Base-by-base conservation (phyloP, 1,140 invertebrate species). In the Leucophenga varia region DNA sequence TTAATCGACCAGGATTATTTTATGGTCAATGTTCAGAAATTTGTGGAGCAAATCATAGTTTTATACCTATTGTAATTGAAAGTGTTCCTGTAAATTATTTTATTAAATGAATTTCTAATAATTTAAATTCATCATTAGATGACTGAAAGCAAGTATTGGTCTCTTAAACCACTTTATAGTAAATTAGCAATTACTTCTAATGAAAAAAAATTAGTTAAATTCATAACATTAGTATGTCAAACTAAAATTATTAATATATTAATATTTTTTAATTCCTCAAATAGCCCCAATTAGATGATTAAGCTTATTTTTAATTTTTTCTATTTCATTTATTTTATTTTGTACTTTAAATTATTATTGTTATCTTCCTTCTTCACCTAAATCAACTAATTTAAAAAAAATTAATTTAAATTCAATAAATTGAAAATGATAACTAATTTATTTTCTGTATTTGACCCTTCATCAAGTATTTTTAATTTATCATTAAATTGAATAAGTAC, bases 11-110 rank as follows among this genome's bases (percentile, higher is more conserved):
- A 25, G 84, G 85, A 36, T 51, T 85, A 59, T 85, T 79, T 73
- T 86, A 74, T 77, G 85, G 86, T 0, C 85, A 89, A 81, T 89
- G 86, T 74, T 88, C 86, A 64, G 87, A 89, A 81, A 87, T 89
- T 80, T 89, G 86, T 81, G 85, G 86, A 6, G 77, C 79, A 43
- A 88, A 88, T 76, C 86, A 89, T 76, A 83, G 81, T 44, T 87
- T 88, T 81, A 88, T 89, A 79, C 86, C 86, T 44, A 87, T 88
- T 82, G 76, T 79, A 47, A 67, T 87, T 63, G 82, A 86, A 82
- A 75, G 64, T 59, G 78, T 79, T 51, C 67, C 61, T 48, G 57
- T 75, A 52, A 76, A 76, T 61, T 68, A 71, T 59, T 84, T 83
- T 74, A 79, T 79, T 74, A 78, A 79, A 64, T 82, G 79, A 81